Conservation (phyloP, 2,797 vertebrate species). For the Diceros bicornis region DNA sequence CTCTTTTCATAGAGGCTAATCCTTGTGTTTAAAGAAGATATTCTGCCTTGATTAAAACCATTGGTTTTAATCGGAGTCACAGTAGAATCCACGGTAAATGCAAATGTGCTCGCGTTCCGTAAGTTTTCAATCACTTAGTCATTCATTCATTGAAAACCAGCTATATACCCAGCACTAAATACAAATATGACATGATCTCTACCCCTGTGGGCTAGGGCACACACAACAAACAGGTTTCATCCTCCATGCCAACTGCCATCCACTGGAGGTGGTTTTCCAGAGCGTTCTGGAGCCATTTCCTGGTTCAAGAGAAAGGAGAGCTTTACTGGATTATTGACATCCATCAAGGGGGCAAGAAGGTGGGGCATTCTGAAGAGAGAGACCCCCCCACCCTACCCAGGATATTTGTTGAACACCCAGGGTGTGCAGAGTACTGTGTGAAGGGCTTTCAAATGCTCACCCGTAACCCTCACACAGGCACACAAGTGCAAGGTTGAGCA, state of each 20-base stretch:
- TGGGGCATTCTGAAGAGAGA: not conserved
- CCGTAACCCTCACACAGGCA: not conserved
- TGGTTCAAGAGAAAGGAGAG: not conserved
- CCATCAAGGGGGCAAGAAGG: not conserved
- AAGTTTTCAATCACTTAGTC: not conserved
- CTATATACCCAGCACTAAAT: not conserved
- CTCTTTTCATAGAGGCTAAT: constrained; percentile 77
- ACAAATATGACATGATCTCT: not conserved
- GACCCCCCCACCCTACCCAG: not conserved
- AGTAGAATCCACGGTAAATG: constrained; percentile 36
- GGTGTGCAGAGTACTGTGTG: not conserved
- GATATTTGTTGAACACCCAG: not conserved
- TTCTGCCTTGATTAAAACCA: constrained; percentile 79
- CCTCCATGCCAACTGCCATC: not conserved
- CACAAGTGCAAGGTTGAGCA: not conserved
- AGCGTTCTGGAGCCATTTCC: not conserved
- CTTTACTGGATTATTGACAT: not conserved
- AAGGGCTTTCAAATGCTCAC: not conserved
- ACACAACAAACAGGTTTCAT: not conserved
- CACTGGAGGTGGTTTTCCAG: not conserved
- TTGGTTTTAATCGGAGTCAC: constrained; percentile 67
- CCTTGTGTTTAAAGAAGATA: constrained; percentile 82
- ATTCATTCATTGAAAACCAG: not conserved
- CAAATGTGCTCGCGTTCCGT: not conserved
- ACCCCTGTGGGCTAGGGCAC: not conserved